Conservation (phyloP, 2,888 invertebrate genomes). For the Carterocephalus palaemon region DNA sequence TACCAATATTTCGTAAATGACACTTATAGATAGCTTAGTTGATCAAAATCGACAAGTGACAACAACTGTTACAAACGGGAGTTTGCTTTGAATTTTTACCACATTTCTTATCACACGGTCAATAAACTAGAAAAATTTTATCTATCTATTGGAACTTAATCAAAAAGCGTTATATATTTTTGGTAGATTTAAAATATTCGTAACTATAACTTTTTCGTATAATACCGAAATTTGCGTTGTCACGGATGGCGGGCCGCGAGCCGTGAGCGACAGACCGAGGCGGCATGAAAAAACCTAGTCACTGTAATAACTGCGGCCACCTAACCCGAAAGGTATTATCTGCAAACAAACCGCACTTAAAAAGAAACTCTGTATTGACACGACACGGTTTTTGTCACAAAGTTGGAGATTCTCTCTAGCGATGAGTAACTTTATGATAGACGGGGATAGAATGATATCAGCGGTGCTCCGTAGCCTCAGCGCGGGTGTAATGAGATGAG, state of each 20-base stretch:
- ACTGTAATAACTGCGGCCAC: slow-evolving; percentile 35
- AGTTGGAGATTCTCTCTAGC: slow-evolving; percentile 4
- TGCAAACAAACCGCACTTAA: slow-evolving; percentile 18
- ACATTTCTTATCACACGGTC: no score
- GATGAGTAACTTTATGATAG: neutral
- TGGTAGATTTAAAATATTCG: slow-evolving; percentile 8
- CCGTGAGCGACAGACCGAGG: slow-evolving; percentile 52
- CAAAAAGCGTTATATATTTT: slow-evolving; percentile 7
- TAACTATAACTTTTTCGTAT: slow-evolving; percentile 31
- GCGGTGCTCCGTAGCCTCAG: slow-evolving; percentile 5
- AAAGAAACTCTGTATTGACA: slow-evolving; percentile 24
- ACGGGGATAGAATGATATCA: slow-evolving; percentile 17
- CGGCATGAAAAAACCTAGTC: slow-evolving; percentile 51
- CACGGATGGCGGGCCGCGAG: slow-evolving; percentile 42
- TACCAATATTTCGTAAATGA: no score
- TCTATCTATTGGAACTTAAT: no score
- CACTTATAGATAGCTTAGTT: no score
- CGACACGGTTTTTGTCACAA: slow-evolving; percentile 18
- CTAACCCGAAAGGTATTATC: slow-evolving; percentile 19
- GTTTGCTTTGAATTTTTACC: no score
- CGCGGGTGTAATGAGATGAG: slow-evolving; percentile 30
- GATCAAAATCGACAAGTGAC: no score
- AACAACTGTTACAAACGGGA: no score
- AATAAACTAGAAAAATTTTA: no score
- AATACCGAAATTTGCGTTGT: slow-evolving; percentile 53